Base-by-base conservation (phyloP, 2,113 vertebrate species). In the Cathartes aura region DNA sequence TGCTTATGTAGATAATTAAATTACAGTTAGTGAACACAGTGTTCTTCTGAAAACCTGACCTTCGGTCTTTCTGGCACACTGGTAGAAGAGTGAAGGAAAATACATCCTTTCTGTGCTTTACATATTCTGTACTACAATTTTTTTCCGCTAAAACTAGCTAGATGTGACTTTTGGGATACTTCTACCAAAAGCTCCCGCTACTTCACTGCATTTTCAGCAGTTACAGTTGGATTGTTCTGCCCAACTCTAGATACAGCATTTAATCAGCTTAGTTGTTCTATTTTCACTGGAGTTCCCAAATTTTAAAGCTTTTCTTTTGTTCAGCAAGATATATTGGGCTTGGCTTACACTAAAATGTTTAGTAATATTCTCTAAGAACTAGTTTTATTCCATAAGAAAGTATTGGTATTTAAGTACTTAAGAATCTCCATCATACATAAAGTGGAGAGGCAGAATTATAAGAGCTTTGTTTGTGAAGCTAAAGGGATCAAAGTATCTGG, bases 1-100 rank as follows among this genome's bases (percentile, higher is more conserved):
- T 90, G 68, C 93, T 94, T 80, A 62, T 73, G 82, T 87, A 92
- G 95, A 86, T 92, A 96, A 96, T 95, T 94, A 93, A 94, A 95
- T 94, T 70, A 95, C 66, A 72, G 36, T 64, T 85, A 72, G 64
- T 76, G 89, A 95, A 87, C 87, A 79, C 66, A 32, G 58, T 43
- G 42, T 92, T 86, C 82, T 74, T 68, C 73, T 68, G 87, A 82
- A 90, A 85, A 75, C 66, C 66, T 76, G 91, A 95, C 91, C 94
- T 90, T 93, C 1, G 0, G 43, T 91, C 70, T 70, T 82, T 75
- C 81, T 84, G 89, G 53, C 24, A 62, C 12, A 17, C 40, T 16
- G 10, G 42, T 50, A 92, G 76, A 68, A 26, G 6, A 87, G 5
- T 21, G n/a, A 85, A 89, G 60, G 79, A 68, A 93, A 95, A 90